Base-by-base conservation (phyloP, 2,888 invertebrate genomes). In the Andrena praecox region DNA sequence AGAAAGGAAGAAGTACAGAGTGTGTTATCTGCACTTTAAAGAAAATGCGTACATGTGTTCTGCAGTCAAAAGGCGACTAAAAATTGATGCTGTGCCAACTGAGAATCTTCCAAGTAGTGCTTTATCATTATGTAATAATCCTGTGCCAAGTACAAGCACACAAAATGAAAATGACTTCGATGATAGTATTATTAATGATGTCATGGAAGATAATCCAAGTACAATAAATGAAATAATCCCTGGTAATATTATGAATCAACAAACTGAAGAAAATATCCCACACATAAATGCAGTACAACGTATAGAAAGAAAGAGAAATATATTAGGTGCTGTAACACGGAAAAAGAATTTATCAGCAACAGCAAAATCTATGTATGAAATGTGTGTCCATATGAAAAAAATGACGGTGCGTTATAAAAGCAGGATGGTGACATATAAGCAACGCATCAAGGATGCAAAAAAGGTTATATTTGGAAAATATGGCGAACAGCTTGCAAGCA, bases 311-410 rank as follows among this genome's bases (percentile, higher is more conserved):
- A 50, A 35, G 10, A 35, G n/a, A n/a, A 50, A n/a, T n/a, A n/a
- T 50, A 50, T 50, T 50, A 50, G 50, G 50, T 50, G 50, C 50
- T 50, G 50, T 50, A 50, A 50, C 5, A n/a, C n/a, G 50, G 50
- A 50, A n/a, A 50, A 50, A n/a, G 2, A n/a, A 50, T n/a, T 50
- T 50, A 50, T 50, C 50, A 50, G 2, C 50, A n/a, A 50, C 50
- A 50, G 50, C 5, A 50, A 50, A n/a, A 50, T n/a, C 50, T 1
- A 50, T 50, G 50, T 50, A 50, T 50, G n/a, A 50, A 50, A 5
- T 1, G 50, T 50, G 50, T 50, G 2, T 50, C 50, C 50, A 50
- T 16, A 0, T 50, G 50, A 50, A 50, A 50, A 50, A 50, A 50
- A 50, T n/a, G n/a, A n/a, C 50, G n/a, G 0, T 0, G n/a, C 0